Base-by-base conservation (phyloP, 2,797 vertebrate genomes). In the Cuniculus paca region DNA sequence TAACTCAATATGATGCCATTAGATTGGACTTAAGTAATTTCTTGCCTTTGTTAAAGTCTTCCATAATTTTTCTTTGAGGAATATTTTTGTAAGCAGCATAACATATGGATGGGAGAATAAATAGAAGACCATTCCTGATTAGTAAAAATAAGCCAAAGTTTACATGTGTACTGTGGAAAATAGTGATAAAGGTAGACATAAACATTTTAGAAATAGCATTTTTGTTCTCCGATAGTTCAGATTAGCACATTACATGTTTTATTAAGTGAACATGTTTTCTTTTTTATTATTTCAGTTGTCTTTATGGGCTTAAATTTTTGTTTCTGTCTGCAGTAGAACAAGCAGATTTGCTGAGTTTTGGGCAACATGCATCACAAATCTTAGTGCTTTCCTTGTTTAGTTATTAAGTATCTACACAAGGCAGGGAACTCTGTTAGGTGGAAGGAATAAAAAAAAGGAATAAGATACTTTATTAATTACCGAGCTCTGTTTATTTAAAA, bases 231-330 rank as follows among this genome's bases (percentile, higher is more conserved):
- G 20, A 52, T 80, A 58, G 48, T 88, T 88, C 5, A 68, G 14
- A 24, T 52, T 65, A 63, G 34, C 36, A 79, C 14, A 68, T 39
- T 26, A 20, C 45, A 16, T 82, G 12, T 84, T 79, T 96, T 79
- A 88, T 92, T 91, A 88, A 93, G 87, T 94, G 65, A 45, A 91
- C n/a, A 58, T 81, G 34, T 93, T 77, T 72, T 90, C 14, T 68
- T 85, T 58, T 82, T 42, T 50, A 72, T 39, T 54, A 78, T 79
- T 82, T 70, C 3, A 45, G 31, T 74, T 91, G 28, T 93, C 48
- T 10, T 60, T 80, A 20, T 17, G 24, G 39, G 36, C n/a, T 91
- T 58, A 72, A 72, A 74, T 36, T 93, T 75, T 88, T 88, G 6
- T 72, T 75, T 91, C 72, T 36, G 8, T 75, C 84, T 48, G 6